Evolutionary conservation across 2,888 invertebrate genomes (phyloP).

Genomic region (Himalopsyche japonica): DNA sequence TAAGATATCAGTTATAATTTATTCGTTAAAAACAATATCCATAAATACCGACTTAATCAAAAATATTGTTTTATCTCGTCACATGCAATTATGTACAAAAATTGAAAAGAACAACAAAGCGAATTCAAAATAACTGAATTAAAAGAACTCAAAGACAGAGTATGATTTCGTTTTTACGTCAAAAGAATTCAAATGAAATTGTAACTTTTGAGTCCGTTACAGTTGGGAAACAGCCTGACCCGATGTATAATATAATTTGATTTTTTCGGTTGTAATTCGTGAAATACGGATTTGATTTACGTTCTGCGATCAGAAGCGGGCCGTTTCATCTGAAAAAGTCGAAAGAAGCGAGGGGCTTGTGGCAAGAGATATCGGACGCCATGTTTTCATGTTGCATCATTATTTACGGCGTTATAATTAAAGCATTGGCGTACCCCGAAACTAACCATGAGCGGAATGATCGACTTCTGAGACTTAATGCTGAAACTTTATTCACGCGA

Average conservation of each 20-base stretch:
- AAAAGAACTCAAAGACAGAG: too few relatives aligned
- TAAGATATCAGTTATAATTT: too few relatives aligned
- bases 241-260: background rate
- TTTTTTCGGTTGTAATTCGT: background rate
- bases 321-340: background rate
- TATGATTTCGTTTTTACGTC: too few relatives aligned
- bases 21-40: too few relatives aligned
- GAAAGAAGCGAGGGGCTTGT: background rate
- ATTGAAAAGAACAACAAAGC: too few relatives aligned
- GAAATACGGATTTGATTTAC: slow-evolving; percentile 9
- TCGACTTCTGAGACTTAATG: too few relatives aligned
- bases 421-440: background rate
- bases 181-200: background rate
- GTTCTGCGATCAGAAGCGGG: background rate
- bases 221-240: background rate
- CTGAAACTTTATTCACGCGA: too few relatives aligned
- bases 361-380: background rate
- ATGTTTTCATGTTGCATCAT: background rate
- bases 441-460: too few relatives aligned
- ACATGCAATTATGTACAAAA: too few relatives aligned
- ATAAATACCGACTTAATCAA: too few relatives aligned
- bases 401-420: background rate
- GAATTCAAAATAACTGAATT: too few relatives aligned
- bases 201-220: background rate
- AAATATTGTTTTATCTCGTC: too few relatives aligned